Evolutionary conservation across 2,113 vertebrate species (phyloP).

Genomic region (Harpagus bidentatus): DNA sequence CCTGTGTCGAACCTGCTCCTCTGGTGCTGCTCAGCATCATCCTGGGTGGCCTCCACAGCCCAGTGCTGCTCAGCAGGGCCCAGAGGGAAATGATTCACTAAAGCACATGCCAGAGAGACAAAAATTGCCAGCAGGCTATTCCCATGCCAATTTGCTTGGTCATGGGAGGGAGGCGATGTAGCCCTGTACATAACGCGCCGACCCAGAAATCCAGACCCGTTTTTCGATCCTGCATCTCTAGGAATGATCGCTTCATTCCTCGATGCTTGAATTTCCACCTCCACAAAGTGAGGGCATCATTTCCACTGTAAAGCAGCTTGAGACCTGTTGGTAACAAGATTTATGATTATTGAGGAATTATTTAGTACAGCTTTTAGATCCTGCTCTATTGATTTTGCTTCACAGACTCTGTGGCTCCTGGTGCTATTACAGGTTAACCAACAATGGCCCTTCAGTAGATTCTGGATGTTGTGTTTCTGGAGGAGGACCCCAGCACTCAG

Average conservation of each 20-base stretch:
- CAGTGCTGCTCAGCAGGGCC: not conserved
- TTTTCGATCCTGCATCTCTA: not conserved
- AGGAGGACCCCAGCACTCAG: not conserved
- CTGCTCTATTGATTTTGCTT: slow-evolving; percentile 19
- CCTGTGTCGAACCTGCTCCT: not conserved
- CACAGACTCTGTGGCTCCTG: slow-evolving; percentile 14
- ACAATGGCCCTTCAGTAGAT: rapidly evolving
- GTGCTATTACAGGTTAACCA: not conserved
- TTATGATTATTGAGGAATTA: slow-evolving; percentile 30
- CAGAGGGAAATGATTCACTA: not conserved
- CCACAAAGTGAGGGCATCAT: not conserved
- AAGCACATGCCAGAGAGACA: not conserved
- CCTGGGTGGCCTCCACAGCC: not conserved
- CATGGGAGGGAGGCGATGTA: not conserved
- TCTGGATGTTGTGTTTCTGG: not conserved
- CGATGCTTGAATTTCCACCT: not conserved
- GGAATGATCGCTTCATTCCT: not conserved
- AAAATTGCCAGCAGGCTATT: not conserved
- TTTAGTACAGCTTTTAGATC: slow-evolving; percentile 17
- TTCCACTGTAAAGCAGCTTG: not conserved
- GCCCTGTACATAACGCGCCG: not conserved
- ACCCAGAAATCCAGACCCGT: not conserved
- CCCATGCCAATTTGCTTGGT: not conserved
- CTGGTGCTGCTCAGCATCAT: rapidly evolving
- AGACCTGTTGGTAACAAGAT: slow-evolving; percentile 24